phyloP scores from a whole-genome alignment of 2,797 vertebrate species.

The Myioborus melanocephalus region DNA sequence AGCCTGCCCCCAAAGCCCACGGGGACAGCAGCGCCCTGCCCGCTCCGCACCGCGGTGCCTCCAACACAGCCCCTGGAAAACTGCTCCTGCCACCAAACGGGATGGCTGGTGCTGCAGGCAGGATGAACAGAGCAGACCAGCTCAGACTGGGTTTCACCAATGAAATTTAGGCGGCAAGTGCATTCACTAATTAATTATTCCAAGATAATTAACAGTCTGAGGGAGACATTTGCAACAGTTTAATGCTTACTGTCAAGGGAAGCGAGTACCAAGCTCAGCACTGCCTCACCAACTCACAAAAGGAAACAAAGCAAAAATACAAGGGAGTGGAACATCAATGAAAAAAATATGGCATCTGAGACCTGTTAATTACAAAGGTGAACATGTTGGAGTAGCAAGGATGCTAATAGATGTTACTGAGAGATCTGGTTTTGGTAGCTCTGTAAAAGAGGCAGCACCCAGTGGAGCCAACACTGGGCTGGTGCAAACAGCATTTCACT shows the following conservation, averaged over 20 bases:
- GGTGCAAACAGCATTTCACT: not conserved
- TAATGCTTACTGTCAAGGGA: constrained; percentile 35
- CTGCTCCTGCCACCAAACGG: not conserved
- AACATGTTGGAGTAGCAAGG: not conserved
- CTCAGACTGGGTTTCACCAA: not conserved
- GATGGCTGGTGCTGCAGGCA: accelerated
- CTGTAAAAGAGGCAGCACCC: not conserved
- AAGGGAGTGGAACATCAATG: not conserved
- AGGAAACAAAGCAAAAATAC: constrained; percentile 2
- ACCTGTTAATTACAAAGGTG: constrained; percentile 26
- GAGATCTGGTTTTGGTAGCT: not conserved
- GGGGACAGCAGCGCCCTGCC: no score
- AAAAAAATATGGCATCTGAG: not conserved
- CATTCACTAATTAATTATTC: constrained; percentile 9
- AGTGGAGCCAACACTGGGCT: not conserved
- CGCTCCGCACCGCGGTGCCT: accelerated
- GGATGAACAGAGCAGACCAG: not conserved
- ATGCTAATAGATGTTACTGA: not conserved
- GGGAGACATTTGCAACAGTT: constrained; percentile 5
- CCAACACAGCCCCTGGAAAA: not conserved
- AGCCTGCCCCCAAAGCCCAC: not conserved
- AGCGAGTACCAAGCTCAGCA: not conserved
- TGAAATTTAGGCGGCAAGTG: not conserved
- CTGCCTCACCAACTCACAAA: constrained; percentile 6
- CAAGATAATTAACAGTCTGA: constrained; percentile 41